Evolutionary conservation across 2,113 vertebrate species (phyloP).

Genomic region (Pedetes capensis): DNA sequence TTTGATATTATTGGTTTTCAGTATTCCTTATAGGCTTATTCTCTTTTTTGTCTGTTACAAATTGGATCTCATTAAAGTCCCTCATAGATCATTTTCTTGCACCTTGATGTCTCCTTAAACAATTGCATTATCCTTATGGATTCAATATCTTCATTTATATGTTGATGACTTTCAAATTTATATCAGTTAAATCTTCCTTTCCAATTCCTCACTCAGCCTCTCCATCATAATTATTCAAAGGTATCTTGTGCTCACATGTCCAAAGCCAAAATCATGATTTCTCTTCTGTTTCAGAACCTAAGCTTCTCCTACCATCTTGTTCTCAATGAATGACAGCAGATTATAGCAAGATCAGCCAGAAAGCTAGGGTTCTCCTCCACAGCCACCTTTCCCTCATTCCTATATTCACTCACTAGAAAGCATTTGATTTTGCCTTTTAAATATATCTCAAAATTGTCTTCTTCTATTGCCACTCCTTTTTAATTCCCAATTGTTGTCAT

Average conservation of each 20-base stretch:
- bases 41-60: background rate
- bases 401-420: background rate
- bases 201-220: background rate
- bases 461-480: background rate
- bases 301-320: background rate
- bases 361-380: background rate
- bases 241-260: background rate
- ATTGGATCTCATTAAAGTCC: background rate
- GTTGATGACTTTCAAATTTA: background rate
- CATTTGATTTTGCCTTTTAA: background rate
- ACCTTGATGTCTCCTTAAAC: background rate
- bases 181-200: background rate
- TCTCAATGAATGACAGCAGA: background rate
- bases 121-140: background rate
- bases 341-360: background rate
- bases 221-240: background rate
- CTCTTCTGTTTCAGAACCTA: background rate
- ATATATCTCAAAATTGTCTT: background rate
- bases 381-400: background rate
- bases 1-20: too few relatives aligned
- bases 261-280: background rate
- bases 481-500: background rate
- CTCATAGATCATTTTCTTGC: background rate
- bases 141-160: background rate
- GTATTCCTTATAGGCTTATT: background rate